Evolutionary conservation across 2,888 invertebrate species (phyloP).

Genomic region (Baronia brevicornis): DNA sequence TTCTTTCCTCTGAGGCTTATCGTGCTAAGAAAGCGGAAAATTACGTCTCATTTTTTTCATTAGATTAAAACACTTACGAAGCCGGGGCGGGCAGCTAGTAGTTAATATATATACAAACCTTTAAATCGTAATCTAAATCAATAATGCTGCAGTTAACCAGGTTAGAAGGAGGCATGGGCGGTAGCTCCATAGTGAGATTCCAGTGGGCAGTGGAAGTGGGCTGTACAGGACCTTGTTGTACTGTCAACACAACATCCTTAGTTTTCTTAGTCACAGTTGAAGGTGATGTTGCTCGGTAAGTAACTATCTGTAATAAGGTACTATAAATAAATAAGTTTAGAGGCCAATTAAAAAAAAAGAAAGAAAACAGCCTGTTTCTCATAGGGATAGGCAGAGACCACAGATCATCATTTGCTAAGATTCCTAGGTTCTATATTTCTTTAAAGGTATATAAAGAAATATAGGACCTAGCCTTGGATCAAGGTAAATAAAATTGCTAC

Average conservation of each 20-base stretch:
- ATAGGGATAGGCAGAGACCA: too few relatives aligned
- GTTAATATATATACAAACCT: slow-evolving; percentile 56
- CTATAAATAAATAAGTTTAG: neutral
- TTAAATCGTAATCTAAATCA: slow-evolving; percentile 83
- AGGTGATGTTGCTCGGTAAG: slow-evolving; percentile 79
- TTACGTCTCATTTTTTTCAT: too few relatives aligned
- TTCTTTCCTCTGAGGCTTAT: too few relatives aligned
- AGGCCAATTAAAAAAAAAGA: slow-evolving; percentile 1
- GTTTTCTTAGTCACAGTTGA: slow-evolving; percentile 73
- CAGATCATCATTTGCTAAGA: too few relatives aligned
- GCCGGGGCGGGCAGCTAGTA: too few relatives aligned
- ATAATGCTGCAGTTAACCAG: slow-evolving; percentile 84
- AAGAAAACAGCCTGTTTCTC: too few relatives aligned
- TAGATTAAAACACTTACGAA: too few relatives aligned
- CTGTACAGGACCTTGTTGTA: slow-evolving; percentile 80
- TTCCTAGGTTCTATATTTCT: too few relatives aligned
- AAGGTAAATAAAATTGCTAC: too few relatives aligned
- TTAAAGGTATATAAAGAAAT: too few relatives aligned
- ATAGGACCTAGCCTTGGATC: too few relatives aligned
- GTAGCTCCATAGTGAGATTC: slow-evolving; percentile 79
- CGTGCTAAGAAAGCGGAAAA: too few relatives aligned
- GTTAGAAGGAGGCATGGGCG: slow-evolving; percentile 86
- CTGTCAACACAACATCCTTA: slow-evolving; percentile 76
- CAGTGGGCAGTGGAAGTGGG: slow-evolving; percentile 77
- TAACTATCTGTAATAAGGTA: slow-evolving; percentile 63